These are phyloP conservation scores for Nomada goodeniana DNA, from an alignment of 2,888 invertebrate species.

Conservation along the genomic window DNA sequence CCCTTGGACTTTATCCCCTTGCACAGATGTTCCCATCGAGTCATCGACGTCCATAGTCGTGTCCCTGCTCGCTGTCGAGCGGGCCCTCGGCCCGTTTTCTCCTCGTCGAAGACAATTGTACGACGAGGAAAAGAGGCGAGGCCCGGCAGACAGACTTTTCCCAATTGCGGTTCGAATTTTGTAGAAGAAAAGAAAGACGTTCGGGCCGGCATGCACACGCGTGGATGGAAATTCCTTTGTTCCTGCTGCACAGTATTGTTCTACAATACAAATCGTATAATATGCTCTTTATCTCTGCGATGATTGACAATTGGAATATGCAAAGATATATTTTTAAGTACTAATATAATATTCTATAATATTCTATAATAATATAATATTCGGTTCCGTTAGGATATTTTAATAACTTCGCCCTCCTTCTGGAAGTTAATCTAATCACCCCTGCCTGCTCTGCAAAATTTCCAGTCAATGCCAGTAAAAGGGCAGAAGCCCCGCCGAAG, in stretches of 20 bases:
- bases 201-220: no score
- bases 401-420: slow-evolving; percentile 54
- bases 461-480: slow-evolving; percentile 53
- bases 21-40: slow-evolving; percentile 19
- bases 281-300: not conserved
- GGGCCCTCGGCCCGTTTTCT: slow-evolving; percentile 51
- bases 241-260: no score
- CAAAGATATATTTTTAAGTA: no score
- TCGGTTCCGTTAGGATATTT: slow-evolving; percentile 32
- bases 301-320: no score
- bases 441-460: slow-evolving; percentile 63
- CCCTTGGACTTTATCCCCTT: slow-evolving; percentile 33
- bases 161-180: slow-evolving; percentile 42
- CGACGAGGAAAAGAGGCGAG: slow-evolving; percentile 36
- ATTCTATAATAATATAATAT: no score
- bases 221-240: no score
- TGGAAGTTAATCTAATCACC: slow-evolving; percentile 69
- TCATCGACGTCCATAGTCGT: slow-evolving; percentile 14
- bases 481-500: slow-evolving; percentile 21
- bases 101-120: slow-evolving; percentile 64
- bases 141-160: slow-evolving; percentile 65
- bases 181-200: not conserved
- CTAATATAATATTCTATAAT: no score
- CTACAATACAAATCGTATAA: not conserved
- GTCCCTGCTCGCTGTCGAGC: slow-evolving; percentile 1